These are phyloP conservation scores for Hemiscyllium ocellatum DNA, from an alignment of 2,113 vertebrate genomes.

Conservation along the genomic window DNA sequence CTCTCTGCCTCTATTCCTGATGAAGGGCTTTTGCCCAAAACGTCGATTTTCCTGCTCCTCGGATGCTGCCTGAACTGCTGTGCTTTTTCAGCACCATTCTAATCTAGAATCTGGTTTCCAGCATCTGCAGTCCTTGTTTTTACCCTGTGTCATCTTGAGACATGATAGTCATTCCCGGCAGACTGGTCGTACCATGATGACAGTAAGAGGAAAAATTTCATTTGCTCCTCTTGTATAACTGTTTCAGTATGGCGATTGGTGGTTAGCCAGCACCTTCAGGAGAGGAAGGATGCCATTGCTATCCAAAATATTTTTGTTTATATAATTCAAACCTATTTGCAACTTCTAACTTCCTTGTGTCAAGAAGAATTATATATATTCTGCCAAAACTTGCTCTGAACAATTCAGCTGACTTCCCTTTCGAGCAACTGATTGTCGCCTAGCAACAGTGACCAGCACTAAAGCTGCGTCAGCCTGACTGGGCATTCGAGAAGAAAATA, in stretches of 20 bases:
- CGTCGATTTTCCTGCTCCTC: too few relatives aligned
- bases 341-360: neutral
- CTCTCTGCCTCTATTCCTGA: too few relatives aligned
- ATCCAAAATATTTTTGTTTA: neutral
- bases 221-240: neutral
- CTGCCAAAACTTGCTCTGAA: neutral
- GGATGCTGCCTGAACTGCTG: too few relatives aligned
- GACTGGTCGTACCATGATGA: neutral
- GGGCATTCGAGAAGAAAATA: slow-evolving; percentile 13
- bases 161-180: neutral
- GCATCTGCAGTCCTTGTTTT: too few relatives aligned
- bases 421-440: neutral
- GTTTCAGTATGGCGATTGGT: neutral
- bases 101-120: too few relatives aligned
- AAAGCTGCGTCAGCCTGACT: slow-evolving; percentile 13
- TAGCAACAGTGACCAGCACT: slow-evolving; percentile 23
- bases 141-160: neutral
- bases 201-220: neutral
- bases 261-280: neutral
- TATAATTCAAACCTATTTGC: neutral
- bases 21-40: too few relatives aligned
- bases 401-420: slow-evolving; percentile 25
- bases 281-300: neutral
- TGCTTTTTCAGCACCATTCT: too few relatives aligned
- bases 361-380: neutral